Conservation (phyloP, 2,888 invertebrate species). For the Elaeidobius kamerunicus region DNA sequence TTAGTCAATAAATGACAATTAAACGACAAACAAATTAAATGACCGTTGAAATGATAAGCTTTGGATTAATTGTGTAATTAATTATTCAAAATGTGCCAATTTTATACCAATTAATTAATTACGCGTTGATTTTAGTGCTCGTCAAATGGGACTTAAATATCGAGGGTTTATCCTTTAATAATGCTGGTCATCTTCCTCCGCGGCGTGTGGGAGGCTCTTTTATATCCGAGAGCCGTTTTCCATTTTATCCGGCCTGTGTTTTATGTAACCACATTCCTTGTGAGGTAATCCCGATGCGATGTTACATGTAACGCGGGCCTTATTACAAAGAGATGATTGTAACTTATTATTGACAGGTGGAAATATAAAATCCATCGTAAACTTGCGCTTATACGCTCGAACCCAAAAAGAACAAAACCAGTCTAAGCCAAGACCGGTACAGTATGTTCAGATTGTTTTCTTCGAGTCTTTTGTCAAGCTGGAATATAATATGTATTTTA, state of each 20-base stretch:
- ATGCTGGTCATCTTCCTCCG: slow-evolving; percentile 22
- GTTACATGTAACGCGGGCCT: slow-evolving; percentile 29
- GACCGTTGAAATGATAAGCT: too few species aligned
- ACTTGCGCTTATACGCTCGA: slow-evolving; percentile 23
- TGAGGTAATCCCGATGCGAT: slow-evolving; percentile 26
- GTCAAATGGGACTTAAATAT: slow-evolving; percentile 17
- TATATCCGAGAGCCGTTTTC: slow-evolving; percentile 26
- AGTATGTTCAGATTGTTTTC: slow-evolving; percentile 8
- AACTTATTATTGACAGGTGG: slow-evolving; percentile 30
- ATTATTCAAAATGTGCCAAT: too few species aligned
- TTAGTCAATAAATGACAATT: too few species aligned
- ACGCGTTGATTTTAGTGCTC: slow-evolving; percentile 13
- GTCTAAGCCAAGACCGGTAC: slow-evolving; percentile 4
- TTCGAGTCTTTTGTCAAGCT: too few species aligned
- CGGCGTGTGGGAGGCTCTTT: slow-evolving; percentile 23
- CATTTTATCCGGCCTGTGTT: slow-evolving; percentile 24
- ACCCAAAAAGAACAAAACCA: slow-evolving; percentile 12
- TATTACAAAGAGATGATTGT: slow-evolving; percentile 31
- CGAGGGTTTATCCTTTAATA: too few species aligned
- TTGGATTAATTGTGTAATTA: too few species aligned
- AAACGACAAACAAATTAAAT: too few species aligned
- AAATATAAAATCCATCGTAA: slow-evolving; percentile 30
- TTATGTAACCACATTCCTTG: slow-evolving; percentile 30
- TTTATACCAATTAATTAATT: too few species aligned
- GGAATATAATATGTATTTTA: too few species aligned